A percentile compares a stretch with the other conserved stretches of the same genome.
Conservation (phyloP, 2,888 invertebrate species). For the Endomychus coccineus region DNA sequence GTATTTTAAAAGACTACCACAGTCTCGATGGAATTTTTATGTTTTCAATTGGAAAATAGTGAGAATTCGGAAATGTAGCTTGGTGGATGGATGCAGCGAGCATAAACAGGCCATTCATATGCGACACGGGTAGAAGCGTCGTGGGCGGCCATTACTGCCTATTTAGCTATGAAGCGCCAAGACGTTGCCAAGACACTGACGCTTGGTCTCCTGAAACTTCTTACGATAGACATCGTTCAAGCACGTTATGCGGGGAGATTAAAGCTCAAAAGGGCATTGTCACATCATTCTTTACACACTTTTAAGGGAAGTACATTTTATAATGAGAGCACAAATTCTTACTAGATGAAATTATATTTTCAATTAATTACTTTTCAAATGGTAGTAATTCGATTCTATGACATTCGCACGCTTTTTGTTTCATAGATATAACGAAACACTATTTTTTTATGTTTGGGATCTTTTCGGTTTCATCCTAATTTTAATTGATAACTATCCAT, state of each 20-base stretch:
- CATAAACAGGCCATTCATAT: constrained; percentile 18
- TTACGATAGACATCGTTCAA: constrained; percentile 26
- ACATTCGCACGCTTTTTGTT: no score
- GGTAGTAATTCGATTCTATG: no score
- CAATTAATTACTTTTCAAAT: no score
- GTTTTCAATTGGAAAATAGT: constrained; percentile 12
- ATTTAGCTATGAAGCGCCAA: constrained; percentile 32
- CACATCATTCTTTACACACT: constrained; percentile 18
- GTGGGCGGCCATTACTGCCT: constrained; percentile 34
- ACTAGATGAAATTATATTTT: no score
- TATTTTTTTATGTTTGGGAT: no score
- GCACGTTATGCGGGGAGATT: constrained; percentile 23
- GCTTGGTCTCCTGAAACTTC: constrained; percentile 23
- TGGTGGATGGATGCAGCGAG: constrained; percentile 1
- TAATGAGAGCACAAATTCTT: no score
- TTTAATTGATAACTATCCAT: no score
- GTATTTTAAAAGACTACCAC: no score
- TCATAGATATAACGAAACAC: no score
- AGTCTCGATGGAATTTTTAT: no score
- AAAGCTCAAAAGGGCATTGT: constrained; percentile 20
- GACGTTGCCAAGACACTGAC: constrained; percentile 25
- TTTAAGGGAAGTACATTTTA: no score
- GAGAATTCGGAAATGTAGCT: constrained; percentile 2
- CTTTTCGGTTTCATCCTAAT: no score
- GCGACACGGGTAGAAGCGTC: constrained; percentile 12